These are phyloP conservation scores for Phortica okadai DNA, from an alignment of 2,888 invertebrate species.

Conservation along the genomic window DNA sequence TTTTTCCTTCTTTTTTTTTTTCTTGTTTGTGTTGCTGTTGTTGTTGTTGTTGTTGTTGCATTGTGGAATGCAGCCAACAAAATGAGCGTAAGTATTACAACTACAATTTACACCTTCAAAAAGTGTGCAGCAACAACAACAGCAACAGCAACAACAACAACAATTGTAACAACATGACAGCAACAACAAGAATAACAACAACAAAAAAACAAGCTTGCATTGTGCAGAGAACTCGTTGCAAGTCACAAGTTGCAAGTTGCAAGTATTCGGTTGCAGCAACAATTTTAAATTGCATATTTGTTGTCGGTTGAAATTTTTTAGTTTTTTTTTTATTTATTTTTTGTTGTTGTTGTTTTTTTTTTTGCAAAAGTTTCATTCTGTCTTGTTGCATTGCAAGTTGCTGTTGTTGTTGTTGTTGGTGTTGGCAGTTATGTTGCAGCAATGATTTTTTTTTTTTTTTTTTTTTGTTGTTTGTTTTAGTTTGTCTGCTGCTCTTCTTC, in stretches of 20 bases:
- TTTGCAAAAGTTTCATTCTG: background rate
- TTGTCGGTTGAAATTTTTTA: background rate
- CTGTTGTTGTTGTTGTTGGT: background rate
- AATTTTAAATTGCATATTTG: background rate
- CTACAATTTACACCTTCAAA: conserved; percentile 27
- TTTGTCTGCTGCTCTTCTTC: background rate
- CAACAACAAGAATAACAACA: background rate
- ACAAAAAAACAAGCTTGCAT: background rate
- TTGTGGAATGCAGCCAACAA: conserved; percentile 16
- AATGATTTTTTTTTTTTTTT: background rate
- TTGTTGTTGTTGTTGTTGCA: background rate
- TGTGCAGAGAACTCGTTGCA: background rate
- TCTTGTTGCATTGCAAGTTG: background rate
- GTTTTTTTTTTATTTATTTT: background rate
- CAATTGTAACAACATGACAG: conserved; percentile 12
- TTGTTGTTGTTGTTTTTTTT: conserved; percentile 6
- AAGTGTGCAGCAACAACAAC: conserved; percentile 20
- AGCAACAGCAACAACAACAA: conserved; percentile 35
- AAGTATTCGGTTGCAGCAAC: conserved; percentile 20
- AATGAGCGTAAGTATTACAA: conserved; percentile 20
- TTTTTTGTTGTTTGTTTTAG: conserved; percentile 20
- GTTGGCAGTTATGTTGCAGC: conserved; percentile 6
- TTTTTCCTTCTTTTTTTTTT: background rate
- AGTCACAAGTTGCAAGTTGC: background rate
- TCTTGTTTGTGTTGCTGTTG: background rate